Percentiles rank a stretch among this genome's conserved stretches.
Evolutionary conservation across 2,888 invertebrate species (phyloP).

Genomic region (Apocheima hispidaria): DNA sequence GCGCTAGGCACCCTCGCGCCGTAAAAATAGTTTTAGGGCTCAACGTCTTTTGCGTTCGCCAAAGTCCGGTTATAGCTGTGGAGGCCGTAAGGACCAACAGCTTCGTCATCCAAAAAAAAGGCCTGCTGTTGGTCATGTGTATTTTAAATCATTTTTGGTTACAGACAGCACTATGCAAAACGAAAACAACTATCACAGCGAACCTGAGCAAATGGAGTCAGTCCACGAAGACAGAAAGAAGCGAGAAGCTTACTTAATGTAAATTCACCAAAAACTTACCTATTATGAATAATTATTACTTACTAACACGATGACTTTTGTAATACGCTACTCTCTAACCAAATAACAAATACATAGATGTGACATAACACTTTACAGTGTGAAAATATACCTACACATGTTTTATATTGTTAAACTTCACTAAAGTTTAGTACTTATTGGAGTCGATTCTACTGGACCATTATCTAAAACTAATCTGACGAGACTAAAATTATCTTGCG

Average conservation of each 20-base stretch:
- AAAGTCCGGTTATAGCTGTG: too few species aligned
- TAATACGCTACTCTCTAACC: background rate
- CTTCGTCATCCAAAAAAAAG: too few species aligned
- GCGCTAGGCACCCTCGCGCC: too few species aligned
- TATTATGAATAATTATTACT: background rate
- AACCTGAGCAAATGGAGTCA: constrained; percentile 65
- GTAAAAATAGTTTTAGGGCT: too few species aligned
- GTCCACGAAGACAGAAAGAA: constrained; percentile 63
- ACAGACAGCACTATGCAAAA: constrained; percentile 61
- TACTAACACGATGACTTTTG: constrained; percentile 6
- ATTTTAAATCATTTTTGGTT: constrained; percentile 24
- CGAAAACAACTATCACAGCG: constrained; percentile 60
- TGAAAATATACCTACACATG: constrained; percentile 4
- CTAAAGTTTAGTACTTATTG: constrained; percentile 12
- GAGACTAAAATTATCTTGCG: too few species aligned
- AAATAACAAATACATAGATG: constrained; percentile 3
- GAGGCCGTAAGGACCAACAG: too few species aligned
- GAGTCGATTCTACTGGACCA: too few species aligned
- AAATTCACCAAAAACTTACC: constrained; percentile 36
- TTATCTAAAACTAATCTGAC: too few species aligned
- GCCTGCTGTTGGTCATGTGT: background rate
- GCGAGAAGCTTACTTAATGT: constrained; percentile 56
- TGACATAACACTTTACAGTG: background rate
- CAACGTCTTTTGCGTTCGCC: too few species aligned
- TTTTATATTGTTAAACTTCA: background rate